Percentiles rank a stretch among this genome's conserved stretches.
These are phyloP conservation scores for Gonatopus flavifemur DNA, from an alignment of 1,140 invertebrate genomes.

Conservation along the genomic window DNA sequence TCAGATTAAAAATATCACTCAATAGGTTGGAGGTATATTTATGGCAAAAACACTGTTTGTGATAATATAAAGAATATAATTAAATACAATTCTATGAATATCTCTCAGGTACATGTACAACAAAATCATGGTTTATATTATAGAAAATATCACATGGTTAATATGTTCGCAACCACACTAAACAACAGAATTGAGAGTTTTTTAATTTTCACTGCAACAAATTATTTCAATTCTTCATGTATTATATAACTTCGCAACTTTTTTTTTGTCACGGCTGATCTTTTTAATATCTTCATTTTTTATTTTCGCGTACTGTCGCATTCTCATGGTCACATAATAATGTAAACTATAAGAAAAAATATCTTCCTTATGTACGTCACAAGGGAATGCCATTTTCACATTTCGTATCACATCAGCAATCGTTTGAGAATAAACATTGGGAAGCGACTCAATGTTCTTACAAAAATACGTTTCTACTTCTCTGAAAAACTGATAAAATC, in stretches of 20 bases:
- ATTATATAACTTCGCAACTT: slow-evolving; percentile 16
- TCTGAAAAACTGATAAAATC: slow-evolving; percentile 6
- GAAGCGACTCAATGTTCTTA: slow-evolving; percentile 2
- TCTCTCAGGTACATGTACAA: too few relatives aligned
- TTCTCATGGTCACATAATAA: slow-evolving; percentile 7
- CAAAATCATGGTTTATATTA: too few relatives aligned
- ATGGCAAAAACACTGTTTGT: too few relatives aligned
- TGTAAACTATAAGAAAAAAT: slow-evolving; percentile 3
- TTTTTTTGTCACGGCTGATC: slow-evolving; percentile 11
- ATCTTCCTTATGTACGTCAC: slow-evolving; percentile 7
- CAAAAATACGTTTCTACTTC: slow-evolving; percentile 10
- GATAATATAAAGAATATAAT: too few relatives aligned
- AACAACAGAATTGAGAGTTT: too few relatives aligned
- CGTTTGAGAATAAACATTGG: slow-evolving; percentile 9
- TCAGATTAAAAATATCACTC: too few relatives aligned
- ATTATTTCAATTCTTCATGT: too few relatives aligned
- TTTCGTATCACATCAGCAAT: slow-evolving; percentile 5
- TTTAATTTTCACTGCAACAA: too few relatives aligned
- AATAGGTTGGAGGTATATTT: too few relatives aligned
- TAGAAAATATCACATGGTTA: too few relatives aligned
- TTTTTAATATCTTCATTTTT: slow-evolving; percentile 12
- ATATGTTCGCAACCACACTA: too few relatives aligned
- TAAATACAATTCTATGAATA: too few relatives aligned
- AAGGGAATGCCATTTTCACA: slow-evolving; percentile 9
- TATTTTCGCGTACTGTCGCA: slow-evolving; percentile 7